A percentile compares a stretch with the other conserved stretches of the same genome.
These are phyloP conservation scores for Lasiommata megera DNA, from an alignment of 2,888 invertebrate genomes.

Conservation along the genomic window DNA sequence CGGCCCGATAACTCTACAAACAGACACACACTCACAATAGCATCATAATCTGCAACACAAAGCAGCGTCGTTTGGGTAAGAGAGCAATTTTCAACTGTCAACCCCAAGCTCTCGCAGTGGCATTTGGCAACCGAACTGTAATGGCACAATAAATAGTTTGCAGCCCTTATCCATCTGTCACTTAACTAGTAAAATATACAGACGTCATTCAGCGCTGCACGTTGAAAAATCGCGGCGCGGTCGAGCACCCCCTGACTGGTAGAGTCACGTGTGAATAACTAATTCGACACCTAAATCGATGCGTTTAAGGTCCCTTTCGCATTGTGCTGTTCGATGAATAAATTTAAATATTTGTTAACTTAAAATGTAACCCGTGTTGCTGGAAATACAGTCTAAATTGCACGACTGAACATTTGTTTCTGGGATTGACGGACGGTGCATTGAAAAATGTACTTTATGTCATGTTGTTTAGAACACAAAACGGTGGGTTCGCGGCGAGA, in stretches of 20 bases:
- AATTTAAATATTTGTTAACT: slow-evolving; percentile 81
- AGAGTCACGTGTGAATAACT: slow-evolving; percentile 15
- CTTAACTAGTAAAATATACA: slow-evolving; percentile 80
- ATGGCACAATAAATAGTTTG: slow-evolving; percentile 78
- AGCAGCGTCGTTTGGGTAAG: slow-evolving; percentile 46
- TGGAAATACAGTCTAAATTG: slow-evolving; percentile 81
- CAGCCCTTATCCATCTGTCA: slow-evolving; percentile 79
- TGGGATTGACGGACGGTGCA: slow-evolving; percentile 43
- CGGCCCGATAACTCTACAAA: slow-evolving; percentile 42
- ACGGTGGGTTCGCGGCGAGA: slow-evolving; percentile 34
- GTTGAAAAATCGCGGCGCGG: slow-evolving; percentile 72
- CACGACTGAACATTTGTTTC: slow-evolving; percentile 74
- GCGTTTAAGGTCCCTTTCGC: slow-evolving; percentile 51
- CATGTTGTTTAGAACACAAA: slow-evolving; percentile 41
- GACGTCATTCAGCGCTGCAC: slow-evolving; percentile 71
- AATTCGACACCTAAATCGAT: slow-evolving; percentile 30
- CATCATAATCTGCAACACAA: slow-evolving; percentile 48
- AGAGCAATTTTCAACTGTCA: slow-evolving; percentile 72
- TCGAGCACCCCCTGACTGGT: slow-evolving; percentile 61
- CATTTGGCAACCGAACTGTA: slow-evolving; percentile 72
- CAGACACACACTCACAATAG: slow-evolving; percentile 35
- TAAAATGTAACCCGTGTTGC: slow-evolving; percentile 80
- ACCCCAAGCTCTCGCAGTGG: slow-evolving; percentile 53
- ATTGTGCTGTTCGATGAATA: slow-evolving; percentile 55
- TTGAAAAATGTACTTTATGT: slow-evolving; percentile 50